Percentiles rank a stretch among this genome's conserved stretches.
Conservation (phyloP, 2,888 invertebrate species). For the Deladenus siricidicola region DNA sequence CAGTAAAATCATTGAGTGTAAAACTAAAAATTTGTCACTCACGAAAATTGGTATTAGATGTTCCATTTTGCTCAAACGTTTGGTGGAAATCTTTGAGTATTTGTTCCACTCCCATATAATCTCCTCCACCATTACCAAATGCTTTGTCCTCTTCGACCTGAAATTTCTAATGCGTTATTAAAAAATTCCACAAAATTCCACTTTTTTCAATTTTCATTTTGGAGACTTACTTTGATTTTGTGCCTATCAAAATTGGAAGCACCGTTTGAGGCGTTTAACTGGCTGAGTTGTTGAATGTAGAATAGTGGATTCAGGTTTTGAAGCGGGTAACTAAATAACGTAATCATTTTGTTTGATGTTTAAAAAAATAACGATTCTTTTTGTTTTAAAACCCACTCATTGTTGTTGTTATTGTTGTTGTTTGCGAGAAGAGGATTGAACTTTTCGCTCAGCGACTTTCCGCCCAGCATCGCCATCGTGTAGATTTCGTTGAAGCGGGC, state of each 20-base stretch:
- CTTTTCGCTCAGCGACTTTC: neutral
- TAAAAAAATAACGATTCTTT: neutral
- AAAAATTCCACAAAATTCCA: neutral
- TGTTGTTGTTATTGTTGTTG: neutral
- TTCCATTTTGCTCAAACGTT: neutral
- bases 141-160: neutral
- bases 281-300: constrained; percentile 5
- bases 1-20: neutral
- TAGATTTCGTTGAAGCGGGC: constrained; percentile 10
- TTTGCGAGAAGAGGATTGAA: neutral
- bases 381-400: neutral
- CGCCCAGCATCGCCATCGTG: constrained; percentile 10
- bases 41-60: too few species aligned
- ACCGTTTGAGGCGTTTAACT: constrained; percentile 2
- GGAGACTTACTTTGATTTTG: neutral
- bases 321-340: constrained; percentile 6
- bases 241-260: neutral
- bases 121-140: neutral
- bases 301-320: constrained; percentile 4
- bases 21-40: neutral
- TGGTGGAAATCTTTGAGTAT: constrained; percentile 2
- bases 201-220: neutral
- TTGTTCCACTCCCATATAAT: constrained; percentile 8
- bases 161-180: neutral
- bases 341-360: too few species aligned